Percentiles rank a stretch among this genome's conserved stretches.
Conservation (phyloP, 2,888 invertebrate genomes). For the Ephialtes manifestator region DNA sequence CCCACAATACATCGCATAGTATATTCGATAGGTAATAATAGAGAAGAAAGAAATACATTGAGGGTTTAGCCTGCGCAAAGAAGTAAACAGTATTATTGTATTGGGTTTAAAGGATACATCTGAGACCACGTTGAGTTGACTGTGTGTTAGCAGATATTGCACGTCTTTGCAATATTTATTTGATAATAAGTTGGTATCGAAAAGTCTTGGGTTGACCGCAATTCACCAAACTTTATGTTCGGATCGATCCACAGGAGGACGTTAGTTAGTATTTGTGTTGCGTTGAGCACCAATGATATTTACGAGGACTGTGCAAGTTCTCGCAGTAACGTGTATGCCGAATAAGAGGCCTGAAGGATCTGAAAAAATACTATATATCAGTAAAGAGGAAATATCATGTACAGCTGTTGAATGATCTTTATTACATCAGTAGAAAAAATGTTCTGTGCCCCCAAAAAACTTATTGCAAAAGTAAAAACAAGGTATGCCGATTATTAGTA, state of each 20-base stretch:
- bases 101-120: background rate
- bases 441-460: too few species aligned
- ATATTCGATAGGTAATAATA: slow-evolving; percentile 20
- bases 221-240: slow-evolving; percentile 5
- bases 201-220: background rate
- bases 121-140: background rate
- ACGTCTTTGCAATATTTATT: slow-evolving; percentile 15
- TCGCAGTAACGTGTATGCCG: slow-evolving; percentile 33
- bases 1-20: slow-evolving; percentile 11
- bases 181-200: background rate
- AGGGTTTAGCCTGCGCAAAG: background rate
- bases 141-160: background rate
- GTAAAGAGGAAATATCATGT: background rate
- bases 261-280: background rate
- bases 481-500: too few species aligned
- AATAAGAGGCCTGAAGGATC: slow-evolving; percentile 43
- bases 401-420: background rate
- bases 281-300: background rate
- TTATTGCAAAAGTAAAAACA: too few species aligned
- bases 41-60: slow-evolving; percentile 1
- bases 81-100: slow-evolving; percentile 1
- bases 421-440: too few species aligned
- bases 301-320: background rate
- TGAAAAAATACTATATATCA: slow-evolving; percentile 7
- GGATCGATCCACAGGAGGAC: background rate